Evolutionary conservation across 2,888 invertebrate genomes (phyloP), one percentile per base, ranked within the genome.

Genomic region (Galerucella calmariensis): DNA sequence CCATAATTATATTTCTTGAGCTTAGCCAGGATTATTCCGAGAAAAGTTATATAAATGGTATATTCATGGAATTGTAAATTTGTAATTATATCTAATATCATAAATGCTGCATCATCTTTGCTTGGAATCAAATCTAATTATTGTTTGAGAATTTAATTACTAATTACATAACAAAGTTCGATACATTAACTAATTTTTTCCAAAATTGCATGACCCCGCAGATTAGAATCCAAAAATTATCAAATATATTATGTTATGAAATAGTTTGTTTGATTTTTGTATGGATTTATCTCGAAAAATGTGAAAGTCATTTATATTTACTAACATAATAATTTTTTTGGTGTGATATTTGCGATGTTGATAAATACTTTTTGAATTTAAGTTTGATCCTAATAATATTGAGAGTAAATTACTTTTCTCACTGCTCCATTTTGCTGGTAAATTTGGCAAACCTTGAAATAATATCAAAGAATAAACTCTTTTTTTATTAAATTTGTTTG

Each of bases 401-500:
- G 27, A 27, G 27, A 5, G 8, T 35, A 2, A 35, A 35, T 11
- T 46, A 11, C 12, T 46, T 46, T 46, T 46, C 1, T 46, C 46
- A 46, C 46, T 27, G 27, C 2, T 27, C 2, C 27, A 27, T 27
- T 27, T 27, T 2, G 4, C 4, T 27, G 27, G 27, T 27, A 8
- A 35, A 35, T 35, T 35, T 6, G 35, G 8, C 35, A 35, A 35
- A 35, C 6, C 46, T 12, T 48, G 4, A 48, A 48, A 6, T 8
- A 35, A 8, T 5, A 35, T 5, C 35, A 35, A 35, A 35, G 8
- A 6, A 8, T 46, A 46, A 12, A 48, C 12, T 12, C 9, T 12
- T 48, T 12, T 53, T 53, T n/a, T 6, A 8, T n/a, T 12, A 61
- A 24, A 61, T 48, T 66, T 51, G 10, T 44, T 67, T 72, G 67